Evolutionary conservation across 2,888 invertebrate species (phyloP).

Genomic region (Eubasilissa splendida): DNA sequence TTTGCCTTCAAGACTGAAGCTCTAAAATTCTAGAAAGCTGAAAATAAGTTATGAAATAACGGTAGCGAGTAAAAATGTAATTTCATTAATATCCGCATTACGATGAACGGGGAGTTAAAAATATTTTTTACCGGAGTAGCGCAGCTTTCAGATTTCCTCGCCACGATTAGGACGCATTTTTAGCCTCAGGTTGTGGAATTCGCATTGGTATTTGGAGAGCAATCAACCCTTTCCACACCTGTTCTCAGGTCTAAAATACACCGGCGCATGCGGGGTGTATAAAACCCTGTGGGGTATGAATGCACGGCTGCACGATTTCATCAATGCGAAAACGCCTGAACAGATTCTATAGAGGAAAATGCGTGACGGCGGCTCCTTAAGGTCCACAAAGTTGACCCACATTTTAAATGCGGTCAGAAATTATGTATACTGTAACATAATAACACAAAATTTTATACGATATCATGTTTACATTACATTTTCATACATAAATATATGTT

Average conservation of each 20-base stretch:
- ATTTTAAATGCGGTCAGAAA: slow-evolving; percentile 7
- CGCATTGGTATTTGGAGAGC: slow-evolving; percentile 50
- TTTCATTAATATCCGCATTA: no score
- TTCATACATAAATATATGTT: no score
- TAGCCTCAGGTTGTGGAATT: slow-evolving; percentile 42
- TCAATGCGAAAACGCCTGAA: slow-evolving; percentile 53
- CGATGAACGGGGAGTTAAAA: no score
- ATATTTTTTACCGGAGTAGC: no score
- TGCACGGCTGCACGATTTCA: slow-evolving; percentile 57
- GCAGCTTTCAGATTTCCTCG: no score
- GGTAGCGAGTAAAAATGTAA: no score
- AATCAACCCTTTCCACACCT: slow-evolving; percentile 53
- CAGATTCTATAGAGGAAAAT: slow-evolving; percentile 31
- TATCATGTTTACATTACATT: no score
- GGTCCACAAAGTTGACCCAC: slow-evolving; percentile 23
- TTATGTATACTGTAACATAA: not conserved
- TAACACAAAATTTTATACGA: no score
- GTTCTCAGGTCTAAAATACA: slow-evolving; percentile 36
- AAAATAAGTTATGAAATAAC: not conserved
- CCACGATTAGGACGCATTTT: not conserved
- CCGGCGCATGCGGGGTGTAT: slow-evolving; percentile 40
- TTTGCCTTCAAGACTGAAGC: slow-evolving; percentile 5
- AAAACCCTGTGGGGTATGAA: slow-evolving; percentile 43
- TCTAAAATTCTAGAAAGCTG: not conserved
- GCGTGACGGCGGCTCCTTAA: slow-evolving; percentile 14